A percentile compares a stretch with the other conserved stretches of the same genome.
Evolutionary conservation across 2,888 invertebrate species (phyloP).

Genomic region (Lasioglossum pauxillum): DNA sequence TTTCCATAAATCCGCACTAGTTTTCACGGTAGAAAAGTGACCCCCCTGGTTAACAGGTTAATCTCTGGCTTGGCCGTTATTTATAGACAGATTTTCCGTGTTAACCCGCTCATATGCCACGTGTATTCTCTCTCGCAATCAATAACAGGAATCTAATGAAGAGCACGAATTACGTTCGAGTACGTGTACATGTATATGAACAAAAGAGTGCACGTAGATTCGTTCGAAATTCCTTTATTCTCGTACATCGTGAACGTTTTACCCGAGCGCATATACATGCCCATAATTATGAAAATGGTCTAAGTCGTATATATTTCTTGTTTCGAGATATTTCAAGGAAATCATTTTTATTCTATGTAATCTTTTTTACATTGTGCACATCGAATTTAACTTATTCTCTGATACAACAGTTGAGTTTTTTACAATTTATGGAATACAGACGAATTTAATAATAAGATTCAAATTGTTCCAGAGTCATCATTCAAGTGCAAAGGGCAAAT

Average conservation of each 20-base stretch:
- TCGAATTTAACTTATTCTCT: too few relatives aligned
- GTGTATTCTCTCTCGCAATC: conserved; percentile 23
- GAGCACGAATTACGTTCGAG: neutral
- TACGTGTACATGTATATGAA: neutral
- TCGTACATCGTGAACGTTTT: neutral
- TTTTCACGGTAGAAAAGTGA: neutral
- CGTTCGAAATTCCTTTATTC: conserved; percentile 33
- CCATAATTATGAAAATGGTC: too few relatives aligned
- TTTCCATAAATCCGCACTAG: neutral
- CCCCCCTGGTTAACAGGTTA: neutral
- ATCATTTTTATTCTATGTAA: too few relatives aligned
- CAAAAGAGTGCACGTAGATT: neutral
- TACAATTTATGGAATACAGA: too few relatives aligned
- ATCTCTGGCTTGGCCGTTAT: neutral
- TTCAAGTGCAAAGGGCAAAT: too few relatives aligned
- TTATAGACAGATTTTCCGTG: conserved; percentile 16
- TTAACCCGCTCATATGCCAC: conserved; percentile 9
- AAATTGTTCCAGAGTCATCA: too few relatives aligned
- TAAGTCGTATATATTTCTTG: too few relatives aligned
- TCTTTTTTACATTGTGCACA: too few relatives aligned
- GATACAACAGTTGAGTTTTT: too few relatives aligned
- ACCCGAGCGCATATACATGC: neutral
- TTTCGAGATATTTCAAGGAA: too few relatives aligned
- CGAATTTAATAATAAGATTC: too few relatives aligned
- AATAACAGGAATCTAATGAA: conserved; percentile 43